Evolutionary conservation across 53 echinoderm and acorn worm genomes (phyloP), one percentile per base, ranked within the genome.

Genomic region (Luidia sarsii): DNA sequence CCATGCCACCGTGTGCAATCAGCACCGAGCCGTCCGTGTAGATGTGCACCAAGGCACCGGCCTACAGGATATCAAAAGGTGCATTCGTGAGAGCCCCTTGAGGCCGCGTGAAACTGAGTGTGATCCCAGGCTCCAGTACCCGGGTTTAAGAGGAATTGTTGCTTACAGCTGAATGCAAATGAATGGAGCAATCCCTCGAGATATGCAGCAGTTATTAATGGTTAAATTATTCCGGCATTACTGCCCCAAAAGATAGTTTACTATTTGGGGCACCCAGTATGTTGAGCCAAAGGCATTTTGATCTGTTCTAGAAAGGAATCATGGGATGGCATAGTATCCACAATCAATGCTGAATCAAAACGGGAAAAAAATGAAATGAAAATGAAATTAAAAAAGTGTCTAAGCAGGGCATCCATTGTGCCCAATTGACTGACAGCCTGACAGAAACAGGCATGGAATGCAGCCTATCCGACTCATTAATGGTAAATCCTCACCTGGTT

Each of bases 21-120:
- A 95, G 88, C 1, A 95, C 95, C 6, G 93, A 75, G 32, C 95
- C 95, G 21, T 95, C 95, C 0, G 68, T 82, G 87, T 95, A 95
- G 38, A 95, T 85, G 48, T 87, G 84, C 4, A 95, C 92, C 41
- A 95, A 79, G 29, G 95, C 95, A 31, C 92, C 92, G 10, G 90
- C 90, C 95, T 95, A 33, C 5, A 24, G 33, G 18, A 70, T 15
- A 52, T 29, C 29, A 2, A 57, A 13, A 38, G 1, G 5, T 23
- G 15, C 28, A 24, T 57, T 3, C 18, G 24, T 39, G 19, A 14
- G 7, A 33, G 38, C 9, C 19, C 32, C 30, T 18, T 27, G 53
- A 1, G 10, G 29, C 22, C 5, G 53, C 27, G 2, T 70, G 33
- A 48, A 60, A 27, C 31, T 6, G 2, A 11, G 16, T 31, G 24